A percentile compares a stretch with the other conserved stretches of the same genome.
Conservation (phyloP, 2,113 vertebrate genomes). For the Thryonomys swinderianus region DNA sequence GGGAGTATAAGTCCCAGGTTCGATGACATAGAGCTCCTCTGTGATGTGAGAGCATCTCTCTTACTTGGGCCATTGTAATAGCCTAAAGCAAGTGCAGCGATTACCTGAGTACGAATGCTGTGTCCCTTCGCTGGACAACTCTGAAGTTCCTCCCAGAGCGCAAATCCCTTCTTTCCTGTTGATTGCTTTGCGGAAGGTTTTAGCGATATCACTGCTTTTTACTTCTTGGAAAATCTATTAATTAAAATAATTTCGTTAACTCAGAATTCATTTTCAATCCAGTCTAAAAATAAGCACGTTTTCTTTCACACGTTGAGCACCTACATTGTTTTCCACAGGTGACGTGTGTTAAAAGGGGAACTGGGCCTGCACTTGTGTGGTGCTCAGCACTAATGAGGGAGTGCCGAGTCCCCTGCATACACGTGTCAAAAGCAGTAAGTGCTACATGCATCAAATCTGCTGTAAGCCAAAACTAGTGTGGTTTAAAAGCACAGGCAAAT, state of each 20-base stretch:
- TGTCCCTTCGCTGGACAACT: constrained; percentile 94
- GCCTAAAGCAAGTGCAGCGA: background rate
- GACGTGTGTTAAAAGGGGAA: constrained; percentile 40
- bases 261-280: constrained; percentile 11
- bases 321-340: background rate
- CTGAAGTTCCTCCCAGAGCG: constrained; percentile 94
- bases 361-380: background rate
- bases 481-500: constrained; percentile 56
- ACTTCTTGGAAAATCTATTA: constrained; percentile 93
- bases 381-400: constrained; percentile 43
- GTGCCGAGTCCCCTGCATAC: constrained; percentile 33
- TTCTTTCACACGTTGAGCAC: background rate
- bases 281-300: background rate
- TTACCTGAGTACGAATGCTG: constrained; percentile 95
- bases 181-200: constrained; percentile 93
- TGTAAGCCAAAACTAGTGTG: constrained; percentile 27
- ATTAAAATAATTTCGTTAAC: constrained; percentile 62
- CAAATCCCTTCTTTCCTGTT: constrained; percentile 96
- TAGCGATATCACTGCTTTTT: constrained; percentile 91
- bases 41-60: background rate
- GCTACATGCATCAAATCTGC: constrained; percentile 67
- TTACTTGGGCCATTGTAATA: background rate
- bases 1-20: background rate
- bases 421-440: constrained; percentile 61
- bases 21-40: background rate